Evolutionary conservation across 1,140 invertebrate genomes (phyloP).

Genomic region (Drosophila paulistorum): DNA sequence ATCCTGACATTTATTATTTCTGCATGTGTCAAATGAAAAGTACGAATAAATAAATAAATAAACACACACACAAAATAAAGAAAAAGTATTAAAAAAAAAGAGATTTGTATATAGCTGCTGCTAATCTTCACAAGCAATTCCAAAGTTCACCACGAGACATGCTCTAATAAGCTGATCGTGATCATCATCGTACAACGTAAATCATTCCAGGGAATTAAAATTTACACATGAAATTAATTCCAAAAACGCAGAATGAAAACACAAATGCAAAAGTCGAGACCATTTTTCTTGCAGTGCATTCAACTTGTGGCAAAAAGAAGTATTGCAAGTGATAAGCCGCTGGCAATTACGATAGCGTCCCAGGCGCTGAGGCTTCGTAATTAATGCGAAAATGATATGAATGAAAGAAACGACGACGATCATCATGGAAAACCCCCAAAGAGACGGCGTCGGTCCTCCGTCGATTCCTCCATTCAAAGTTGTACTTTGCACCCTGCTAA

Average conservation of each 20-base stretch:
- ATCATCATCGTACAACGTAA: conserved; percentile 37
- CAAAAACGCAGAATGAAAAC: conserved; percentile 21
- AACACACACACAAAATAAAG: conserved; percentile 13
- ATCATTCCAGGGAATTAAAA: conserved; percentile 5
- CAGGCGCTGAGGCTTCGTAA: conserved; percentile 41
- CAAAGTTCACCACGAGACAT: conserved; percentile 67
- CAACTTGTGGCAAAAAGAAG: conserved; percentile 46
- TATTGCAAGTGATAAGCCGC: conserved; percentile 56
- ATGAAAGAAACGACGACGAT: conserved; percentile 14
- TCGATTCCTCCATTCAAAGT: conserved; percentile 7
- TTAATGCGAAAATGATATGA: conserved; percentile 57
- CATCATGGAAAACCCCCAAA: conserved; percentile 71
- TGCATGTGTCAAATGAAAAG: background rate
- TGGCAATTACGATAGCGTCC: conserved; percentile 50
- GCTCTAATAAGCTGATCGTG: conserved; percentile 59
- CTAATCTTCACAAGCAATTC: conserved; percentile 64
- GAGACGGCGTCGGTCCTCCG: conserved; percentile 37
- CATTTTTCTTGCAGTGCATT: conserved; percentile 61
- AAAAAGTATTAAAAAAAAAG: conserved; percentile 25
- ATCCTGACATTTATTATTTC: conserved; percentile 36
- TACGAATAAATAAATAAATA: background rate
- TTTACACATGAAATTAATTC: conserved; percentile 20
- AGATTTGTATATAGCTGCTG: conserved; percentile 50
- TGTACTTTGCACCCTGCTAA: conserved; percentile 63
- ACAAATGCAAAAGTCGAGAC: conserved; percentile 10